These are phyloP conservation scores for Apomyelois bistriatella DNA, from an alignment of 2,888 invertebrate genomes.

Conservation along the genomic window DNA sequence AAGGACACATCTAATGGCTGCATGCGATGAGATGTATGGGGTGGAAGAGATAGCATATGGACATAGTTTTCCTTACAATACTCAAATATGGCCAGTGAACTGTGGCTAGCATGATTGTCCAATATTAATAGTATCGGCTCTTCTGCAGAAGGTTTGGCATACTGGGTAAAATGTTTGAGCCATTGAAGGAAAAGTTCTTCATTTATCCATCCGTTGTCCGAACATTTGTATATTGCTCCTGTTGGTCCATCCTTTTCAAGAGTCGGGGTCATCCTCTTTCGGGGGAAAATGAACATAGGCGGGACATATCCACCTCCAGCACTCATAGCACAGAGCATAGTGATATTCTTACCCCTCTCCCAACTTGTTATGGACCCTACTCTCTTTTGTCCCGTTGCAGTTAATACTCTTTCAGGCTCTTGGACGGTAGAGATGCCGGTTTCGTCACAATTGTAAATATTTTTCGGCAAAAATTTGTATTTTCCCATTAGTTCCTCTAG, in stretches of 20 bases:
- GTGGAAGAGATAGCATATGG: slow-evolving; percentile 26
- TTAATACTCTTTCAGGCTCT: no score
- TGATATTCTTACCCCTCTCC: neutral
- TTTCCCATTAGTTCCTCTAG: neutral
- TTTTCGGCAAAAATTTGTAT: neutral
- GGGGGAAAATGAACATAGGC: neutral
- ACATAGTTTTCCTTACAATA: slow-evolving; percentile 13
- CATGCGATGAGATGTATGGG: slow-evolving; percentile 31
- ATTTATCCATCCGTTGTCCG: no score
- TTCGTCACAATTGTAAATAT: no score
- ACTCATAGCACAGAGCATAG: neutral
- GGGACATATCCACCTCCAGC: neutral
- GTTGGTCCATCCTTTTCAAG: no score
- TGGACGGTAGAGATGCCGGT: no score
- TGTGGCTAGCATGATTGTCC: slow-evolving; percentile 15
- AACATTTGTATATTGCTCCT: no score
- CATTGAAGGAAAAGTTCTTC: no score
- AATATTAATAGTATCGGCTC: slow-evolving; percentile 5
- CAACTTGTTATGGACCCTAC: neutral
- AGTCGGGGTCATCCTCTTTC: no score
- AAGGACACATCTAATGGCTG: slow-evolving; percentile 30
- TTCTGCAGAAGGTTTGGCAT: neutral
- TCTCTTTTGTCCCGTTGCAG: neutral
- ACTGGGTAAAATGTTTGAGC: no score
- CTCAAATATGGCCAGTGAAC: neutral